Evolutionary conservation across 2,888 invertebrate genomes (phyloP).

Genomic region (Margaritifera margaritifera): DNA sequence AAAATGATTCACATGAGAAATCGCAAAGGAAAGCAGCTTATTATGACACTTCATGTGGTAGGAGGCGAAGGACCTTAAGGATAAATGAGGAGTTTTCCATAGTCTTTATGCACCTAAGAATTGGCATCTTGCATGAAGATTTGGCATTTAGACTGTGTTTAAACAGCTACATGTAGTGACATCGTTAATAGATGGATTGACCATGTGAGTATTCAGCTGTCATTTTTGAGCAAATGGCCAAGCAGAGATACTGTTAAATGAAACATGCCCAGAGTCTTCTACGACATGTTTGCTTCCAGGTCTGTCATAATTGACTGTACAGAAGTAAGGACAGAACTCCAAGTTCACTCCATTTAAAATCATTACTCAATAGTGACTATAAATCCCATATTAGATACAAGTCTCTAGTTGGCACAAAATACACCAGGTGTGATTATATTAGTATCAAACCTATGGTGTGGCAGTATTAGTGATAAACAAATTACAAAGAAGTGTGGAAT

Average conservation of each 20-base stretch:
- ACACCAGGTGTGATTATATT: constrained; percentile 28
- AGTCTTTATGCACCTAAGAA: constrained; percentile 16
- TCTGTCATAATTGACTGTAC: constrained; percentile 35
- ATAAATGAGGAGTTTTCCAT: constrained; percentile 29
- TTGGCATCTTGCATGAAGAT: constrained; percentile 20
- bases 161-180: constrained; percentile 14
- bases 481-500: constrained; percentile 22
- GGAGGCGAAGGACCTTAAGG: constrained; percentile 15
- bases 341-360: constrained; percentile 22
- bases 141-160: constrained; percentile 19
- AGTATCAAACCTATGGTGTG: constrained; percentile 17
- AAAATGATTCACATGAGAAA: no score
- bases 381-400: constrained; percentile 30
- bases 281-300: not conserved
- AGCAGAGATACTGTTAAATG: not conserved
- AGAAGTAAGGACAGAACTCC: constrained; percentile 28
- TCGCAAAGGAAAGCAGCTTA: no score
- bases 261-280: constrained; percentile 14
- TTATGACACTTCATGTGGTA: not conserved
- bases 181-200: constrained; percentile 27
- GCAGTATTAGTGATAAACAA: constrained; percentile 25
- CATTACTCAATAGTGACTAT: constrained; percentile 28
- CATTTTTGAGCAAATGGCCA: constrained; percentile 23
- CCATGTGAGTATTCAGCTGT: constrained; percentile 15
- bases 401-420: constrained; percentile 21